These are phyloP conservation scores for Barbus barbus DNA, from an alignment of 2,113 vertebrate species.

Conservation along the genomic window DNA sequence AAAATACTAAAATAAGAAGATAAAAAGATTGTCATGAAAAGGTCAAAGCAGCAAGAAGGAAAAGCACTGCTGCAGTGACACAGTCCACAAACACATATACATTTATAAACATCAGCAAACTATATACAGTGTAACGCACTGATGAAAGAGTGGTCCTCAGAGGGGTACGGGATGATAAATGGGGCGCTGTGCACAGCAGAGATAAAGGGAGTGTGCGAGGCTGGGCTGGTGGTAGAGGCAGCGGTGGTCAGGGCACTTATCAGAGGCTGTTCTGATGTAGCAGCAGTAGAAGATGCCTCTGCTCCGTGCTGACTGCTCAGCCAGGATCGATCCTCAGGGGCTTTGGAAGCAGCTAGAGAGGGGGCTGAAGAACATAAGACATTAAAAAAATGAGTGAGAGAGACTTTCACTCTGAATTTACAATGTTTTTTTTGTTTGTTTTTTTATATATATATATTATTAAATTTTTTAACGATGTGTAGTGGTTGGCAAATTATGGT, in stretches of 20 bases:
- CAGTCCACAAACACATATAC: not conserved
- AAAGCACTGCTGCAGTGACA: not conserved
- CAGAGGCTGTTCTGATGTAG: constrained; percentile 31
- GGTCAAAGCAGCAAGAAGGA: not conserved
- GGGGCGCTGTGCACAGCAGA: constrained; percentile 65
- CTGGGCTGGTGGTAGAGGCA: constrained; percentile 47
- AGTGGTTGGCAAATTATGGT: no score
- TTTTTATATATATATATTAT: no score
- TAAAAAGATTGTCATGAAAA: constrained; percentile 47
- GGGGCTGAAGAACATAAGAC: constrained; percentile 43
- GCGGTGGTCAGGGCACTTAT: constrained; percentile 32
- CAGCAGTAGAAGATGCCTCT: constrained; percentile 17
- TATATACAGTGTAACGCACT: constrained; percentile 69
- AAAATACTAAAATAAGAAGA: constrained; percentile 71
- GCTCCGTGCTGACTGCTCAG: constrained; percentile 31
- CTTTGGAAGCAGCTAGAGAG: constrained; percentile 24
- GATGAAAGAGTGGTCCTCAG: constrained; percentile 72
- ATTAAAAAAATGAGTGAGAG: not conserved
- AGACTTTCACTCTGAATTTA: no score
- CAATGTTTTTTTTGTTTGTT: no score
- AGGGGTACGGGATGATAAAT: constrained; percentile 65
- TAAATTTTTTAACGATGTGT: not conserved
- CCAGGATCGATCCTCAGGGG: constrained; percentile 6
- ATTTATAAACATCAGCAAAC: not conserved
- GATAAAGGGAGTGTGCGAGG: constrained; percentile 20